Evolutionary conservation across 2,113 vertebrate species (phyloP).

Genomic region (Chloroceryle aenea): DNA sequence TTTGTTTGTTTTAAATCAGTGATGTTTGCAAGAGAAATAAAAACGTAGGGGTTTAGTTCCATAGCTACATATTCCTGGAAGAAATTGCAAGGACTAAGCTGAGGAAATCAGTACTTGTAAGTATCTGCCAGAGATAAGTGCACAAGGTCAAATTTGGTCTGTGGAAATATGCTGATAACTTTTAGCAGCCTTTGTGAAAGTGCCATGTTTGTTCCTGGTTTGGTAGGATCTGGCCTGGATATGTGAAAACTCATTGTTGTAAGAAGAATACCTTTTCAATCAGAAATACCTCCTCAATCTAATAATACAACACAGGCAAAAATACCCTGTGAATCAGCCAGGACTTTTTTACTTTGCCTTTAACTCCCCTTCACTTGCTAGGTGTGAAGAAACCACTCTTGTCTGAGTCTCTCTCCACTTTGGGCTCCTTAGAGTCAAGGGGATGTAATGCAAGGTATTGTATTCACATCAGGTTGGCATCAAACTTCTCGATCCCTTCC

Average conservation of each 20-base stretch:
- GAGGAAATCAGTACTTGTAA: background rate
- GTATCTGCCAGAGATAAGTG: background rate
- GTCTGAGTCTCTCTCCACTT: background rate
- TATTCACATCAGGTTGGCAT: background rate
- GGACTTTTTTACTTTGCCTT: background rate
- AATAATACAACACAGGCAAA: background rate
- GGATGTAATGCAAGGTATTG: background rate
- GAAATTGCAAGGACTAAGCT: background rate
- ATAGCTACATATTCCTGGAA: background rate
- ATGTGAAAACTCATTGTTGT: background rate
- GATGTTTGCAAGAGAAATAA: background rate
- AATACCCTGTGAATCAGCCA: accelerated
- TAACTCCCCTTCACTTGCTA: background rate
- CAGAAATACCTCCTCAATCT: background rate
- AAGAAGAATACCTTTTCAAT: background rate
- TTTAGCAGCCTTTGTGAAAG: background rate
- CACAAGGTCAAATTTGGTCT: background rate
- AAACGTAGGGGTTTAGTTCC: background rate
- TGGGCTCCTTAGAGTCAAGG: background rate
- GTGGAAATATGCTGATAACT: background rate
- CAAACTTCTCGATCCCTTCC: background rate
- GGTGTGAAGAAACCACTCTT: background rate
- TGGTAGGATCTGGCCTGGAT: background rate
- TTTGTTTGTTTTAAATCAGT: background rate
- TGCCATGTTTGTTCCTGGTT: background rate